Evolutionary conservation across 2,888 invertebrate genomes (phyloP).

Genomic region (Acrobasis consociella): DNA sequence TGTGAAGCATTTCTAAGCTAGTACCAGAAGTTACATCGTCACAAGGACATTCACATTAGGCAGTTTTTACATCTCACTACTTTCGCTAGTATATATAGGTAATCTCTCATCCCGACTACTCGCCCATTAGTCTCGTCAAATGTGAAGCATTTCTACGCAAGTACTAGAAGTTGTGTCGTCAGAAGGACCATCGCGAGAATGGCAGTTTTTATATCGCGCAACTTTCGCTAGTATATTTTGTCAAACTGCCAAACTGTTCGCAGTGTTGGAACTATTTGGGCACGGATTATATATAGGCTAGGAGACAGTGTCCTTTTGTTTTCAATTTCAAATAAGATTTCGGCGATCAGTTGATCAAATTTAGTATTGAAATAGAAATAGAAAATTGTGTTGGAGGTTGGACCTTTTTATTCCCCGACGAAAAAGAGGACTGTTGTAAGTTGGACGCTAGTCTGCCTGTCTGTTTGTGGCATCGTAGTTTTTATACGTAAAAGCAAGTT

Average conservation of each 20-base stretch:
- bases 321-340: neutral
- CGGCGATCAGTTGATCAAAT: neutral
- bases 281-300: conserved; percentile 10
- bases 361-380: too few species aligned
- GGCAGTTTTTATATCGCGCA: conserved; percentile 19
- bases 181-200: neutral
- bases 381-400: too few species aligned
- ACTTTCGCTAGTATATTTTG: conserved; percentile 26
- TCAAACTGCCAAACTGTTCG: conserved; percentile 31
- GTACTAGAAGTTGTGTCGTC: conserved; percentile 24
- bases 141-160: conserved; percentile 7
- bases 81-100: too few species aligned
- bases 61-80: too few species aligned
- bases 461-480: too few species aligned
- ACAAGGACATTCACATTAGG: too few species aligned
- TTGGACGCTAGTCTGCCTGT: too few species aligned
- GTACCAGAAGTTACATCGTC: too few species aligned
- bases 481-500: too few species aligned
- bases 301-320: neutral
- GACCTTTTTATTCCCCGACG: too few species aligned
- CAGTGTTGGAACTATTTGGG: conserved; percentile 2
- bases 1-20: too few species aligned
- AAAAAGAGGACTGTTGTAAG: too few species aligned
- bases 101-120: neutral
- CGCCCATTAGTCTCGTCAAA: neutral